Percentiles rank a stretch among this genome's conserved stretches.
Evolutionary conservation across 1,140 invertebrate species (phyloP).

Genomic region (Zaprionus ornatus): DNA sequence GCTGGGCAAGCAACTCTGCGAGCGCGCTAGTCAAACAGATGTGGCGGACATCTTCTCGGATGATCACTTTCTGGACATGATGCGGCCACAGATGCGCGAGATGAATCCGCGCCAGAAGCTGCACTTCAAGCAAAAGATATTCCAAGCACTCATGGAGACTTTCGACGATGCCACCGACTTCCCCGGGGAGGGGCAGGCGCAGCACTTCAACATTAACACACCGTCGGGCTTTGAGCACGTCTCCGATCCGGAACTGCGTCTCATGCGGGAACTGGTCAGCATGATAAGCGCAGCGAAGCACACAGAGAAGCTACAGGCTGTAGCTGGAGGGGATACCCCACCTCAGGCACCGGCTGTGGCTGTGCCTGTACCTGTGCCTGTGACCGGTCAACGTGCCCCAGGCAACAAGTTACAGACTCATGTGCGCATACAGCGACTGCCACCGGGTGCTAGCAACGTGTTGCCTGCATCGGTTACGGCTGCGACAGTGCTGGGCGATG

Average conservation of each 20-base stretch:
- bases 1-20: constrained; percentile 21
- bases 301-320: neutral
- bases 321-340: too few relatives aligned
- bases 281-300: constrained; percentile 55
- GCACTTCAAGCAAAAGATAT: constrained; percentile 66
- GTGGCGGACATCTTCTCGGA: constrained; percentile 37
- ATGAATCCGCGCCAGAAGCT: constrained; percentile 74
- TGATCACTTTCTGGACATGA: constrained; percentile 64
- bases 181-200: constrained; percentile 51
- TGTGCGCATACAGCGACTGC: neutral
- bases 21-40: constrained; percentile 47
- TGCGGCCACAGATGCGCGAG: constrained; percentile 59
- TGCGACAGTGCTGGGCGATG: neutral
- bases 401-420: neutral
- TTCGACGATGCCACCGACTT: constrained; percentile 76
- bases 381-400: neutral
- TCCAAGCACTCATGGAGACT: constrained; percentile 66
- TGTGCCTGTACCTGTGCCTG: neutral
- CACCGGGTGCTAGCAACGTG: neutral
- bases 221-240: constrained; percentile 60
- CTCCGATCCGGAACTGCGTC: constrained; percentile 44
- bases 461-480: neutral
- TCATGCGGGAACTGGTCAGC: constrained; percentile 58
- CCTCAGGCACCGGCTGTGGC: neutral
- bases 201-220: constrained; percentile 72